phyloP scores from a whole-genome alignment of 2,888 invertebrate genomes.

The Oligia fasciuncula region DNA sequence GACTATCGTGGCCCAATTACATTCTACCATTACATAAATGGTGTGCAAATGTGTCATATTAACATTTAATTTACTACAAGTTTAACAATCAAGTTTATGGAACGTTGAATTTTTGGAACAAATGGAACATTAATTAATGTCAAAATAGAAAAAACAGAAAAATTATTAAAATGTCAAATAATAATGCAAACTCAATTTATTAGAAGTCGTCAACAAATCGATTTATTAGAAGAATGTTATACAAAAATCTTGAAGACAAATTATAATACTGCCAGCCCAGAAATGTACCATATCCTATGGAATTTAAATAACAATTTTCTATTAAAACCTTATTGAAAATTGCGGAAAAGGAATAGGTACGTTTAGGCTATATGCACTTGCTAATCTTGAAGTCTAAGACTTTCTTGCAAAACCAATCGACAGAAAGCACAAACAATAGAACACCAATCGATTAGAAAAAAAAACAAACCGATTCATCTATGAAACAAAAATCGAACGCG shows the following conservation, averaged over 20 bases:
- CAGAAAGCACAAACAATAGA: constrained; percentile 34
- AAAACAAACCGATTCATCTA: constrained; percentile 51
- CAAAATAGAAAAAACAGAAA: no score
- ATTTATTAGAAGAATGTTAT: background rate
- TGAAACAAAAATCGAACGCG: constrained; percentile 45
- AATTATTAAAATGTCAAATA: no score
- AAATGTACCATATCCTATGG: background rate
- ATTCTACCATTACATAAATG: no score
- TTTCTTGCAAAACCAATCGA: background rate
- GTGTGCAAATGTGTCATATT: no score
- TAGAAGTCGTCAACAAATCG: no score
- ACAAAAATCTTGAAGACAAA: background rate
- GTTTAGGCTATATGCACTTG: background rate
- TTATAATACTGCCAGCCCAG: background rate
- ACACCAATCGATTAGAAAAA: constrained; percentile 39
- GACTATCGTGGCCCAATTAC: no score
- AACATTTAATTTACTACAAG: no score
- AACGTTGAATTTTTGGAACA: no score
- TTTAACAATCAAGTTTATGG: no score
- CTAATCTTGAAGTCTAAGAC: background rate
- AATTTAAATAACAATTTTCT: background rate
- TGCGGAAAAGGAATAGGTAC: background rate
- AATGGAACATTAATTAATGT: no score
- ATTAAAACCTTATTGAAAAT: no score
- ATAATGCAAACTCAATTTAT: no score